Evolutionary conservation across 2,113 vertebrate genomes (phyloP).

Genomic region (Megaleporinus macrocephalus): DNA sequence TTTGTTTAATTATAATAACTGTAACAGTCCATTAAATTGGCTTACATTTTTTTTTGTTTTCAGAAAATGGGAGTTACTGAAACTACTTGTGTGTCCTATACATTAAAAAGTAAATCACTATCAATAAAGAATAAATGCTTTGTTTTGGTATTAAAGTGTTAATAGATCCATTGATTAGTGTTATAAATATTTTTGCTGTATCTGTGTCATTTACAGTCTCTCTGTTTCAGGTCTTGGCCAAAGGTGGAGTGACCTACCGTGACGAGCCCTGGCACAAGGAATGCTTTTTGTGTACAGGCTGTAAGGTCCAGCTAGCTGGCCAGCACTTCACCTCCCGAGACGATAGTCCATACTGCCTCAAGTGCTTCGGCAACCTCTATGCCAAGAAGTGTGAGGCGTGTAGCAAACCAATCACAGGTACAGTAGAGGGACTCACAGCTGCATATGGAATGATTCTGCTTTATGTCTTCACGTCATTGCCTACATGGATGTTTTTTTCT

Average conservation of each 20-base stretch:
- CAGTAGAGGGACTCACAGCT: neutral
- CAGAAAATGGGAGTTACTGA: too few relatives aligned
- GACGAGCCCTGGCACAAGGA: conserved; percentile 98
- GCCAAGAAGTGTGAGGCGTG: conserved; percentile 97
- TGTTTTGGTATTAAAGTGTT: too few relatives aligned
- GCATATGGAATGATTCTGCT: conserved; percentile 5
- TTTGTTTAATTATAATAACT: too few relatives aligned
- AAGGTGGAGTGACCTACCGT: conserved; percentile 97
- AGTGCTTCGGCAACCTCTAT: conserved; percentile 95
- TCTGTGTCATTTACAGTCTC: conserved; percentile 4
- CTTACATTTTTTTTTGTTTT: too few relatives aligned
- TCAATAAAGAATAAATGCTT: too few relatives aligned
- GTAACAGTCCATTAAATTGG: too few relatives aligned
- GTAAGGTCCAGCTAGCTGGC: conserved; percentile 92
- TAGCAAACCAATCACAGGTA: conserved; percentile 95
- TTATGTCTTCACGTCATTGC: neutral
- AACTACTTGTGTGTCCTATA: too few relatives aligned
- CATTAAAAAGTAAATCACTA: too few relatives aligned
- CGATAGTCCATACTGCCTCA: conserved; percentile 93
- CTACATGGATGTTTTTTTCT: neutral
- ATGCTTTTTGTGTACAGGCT: conserved; percentile 95
- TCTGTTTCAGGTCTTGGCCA: conserved; percentile 86
- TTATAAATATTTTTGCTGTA: neutral
- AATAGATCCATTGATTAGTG: too few relatives aligned
- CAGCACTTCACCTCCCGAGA: conserved; percentile 98